These are phyloP conservation scores for Hemibagrus guttatus DNA, from an alignment of 2,797 vertebrate species.

Conservation along the genomic window DNA sequence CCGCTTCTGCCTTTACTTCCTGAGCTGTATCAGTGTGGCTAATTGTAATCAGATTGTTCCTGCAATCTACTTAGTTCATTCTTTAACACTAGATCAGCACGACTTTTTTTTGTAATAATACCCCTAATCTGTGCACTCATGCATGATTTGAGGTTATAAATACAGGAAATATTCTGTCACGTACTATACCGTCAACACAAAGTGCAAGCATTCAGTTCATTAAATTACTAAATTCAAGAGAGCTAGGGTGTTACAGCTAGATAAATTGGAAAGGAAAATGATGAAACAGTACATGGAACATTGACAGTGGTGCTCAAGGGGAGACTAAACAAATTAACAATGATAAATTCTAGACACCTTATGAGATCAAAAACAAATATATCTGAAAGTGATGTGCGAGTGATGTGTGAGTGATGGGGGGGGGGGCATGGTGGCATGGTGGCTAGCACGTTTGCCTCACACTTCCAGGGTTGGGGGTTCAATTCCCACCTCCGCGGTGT, in stretches of 20 bases:
- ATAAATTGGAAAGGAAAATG: neutral
- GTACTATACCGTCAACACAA: neutral
- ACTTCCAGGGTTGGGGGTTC: no score
- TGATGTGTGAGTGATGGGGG: neutral
- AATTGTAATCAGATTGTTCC: neutral
- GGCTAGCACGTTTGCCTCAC: no score
- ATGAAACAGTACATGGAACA: no score
- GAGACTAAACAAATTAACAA: neutral
- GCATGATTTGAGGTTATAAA: neutral
- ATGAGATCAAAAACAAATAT: neutral
- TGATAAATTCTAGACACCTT: neutral
- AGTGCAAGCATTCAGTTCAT: neutral
- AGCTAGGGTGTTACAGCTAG: neutral
- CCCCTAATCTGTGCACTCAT: conserved; percentile 1
- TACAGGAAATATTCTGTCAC: neutral
- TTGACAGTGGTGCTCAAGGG: neutral
- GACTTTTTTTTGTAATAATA: neutral
- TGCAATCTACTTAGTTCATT: conserved; percentile 21
- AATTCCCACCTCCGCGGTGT: no score
- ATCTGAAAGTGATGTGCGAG: neutral
- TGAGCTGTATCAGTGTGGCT: neutral
- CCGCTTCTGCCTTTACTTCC: neutral
- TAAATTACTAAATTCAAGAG: neutral
- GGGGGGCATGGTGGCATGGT: no score
- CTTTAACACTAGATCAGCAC: conserved; percentile 1